Evolutionary conservation across 1,140 invertebrate genomes (phyloP), one percentile per base, ranked within the genome.

Genomic region (Neelides sp.): DNA sequence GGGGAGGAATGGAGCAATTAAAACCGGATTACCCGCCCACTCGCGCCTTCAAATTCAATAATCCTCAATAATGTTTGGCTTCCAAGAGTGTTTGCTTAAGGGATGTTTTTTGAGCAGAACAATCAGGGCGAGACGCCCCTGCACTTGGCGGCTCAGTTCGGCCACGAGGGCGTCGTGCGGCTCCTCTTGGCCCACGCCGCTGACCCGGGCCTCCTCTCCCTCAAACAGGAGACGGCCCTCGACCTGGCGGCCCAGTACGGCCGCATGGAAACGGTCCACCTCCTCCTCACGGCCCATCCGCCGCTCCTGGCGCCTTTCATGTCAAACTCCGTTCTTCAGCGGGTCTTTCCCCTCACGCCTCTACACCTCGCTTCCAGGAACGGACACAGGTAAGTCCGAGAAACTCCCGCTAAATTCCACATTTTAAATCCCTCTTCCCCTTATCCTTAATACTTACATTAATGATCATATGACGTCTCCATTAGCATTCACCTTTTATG

Each of bases 161-260:
- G 92, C 7, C 88, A 94, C 66, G 83, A 82, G 42, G 78, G 79
- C 50, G 88, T 92, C n/a, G 83, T 96, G 40, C 76, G 77, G 27
- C 77, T 90, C 62, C 75, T 98, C 54, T 70, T 97, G 47, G 76
- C 89, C 57, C 77, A 84, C 59, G 79, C 83, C 55, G 90, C 88
- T 57, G 88, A 97, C 75, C 86, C 91, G 22, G 80, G 79, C 55
- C 80, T 96, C 60, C 76, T 83, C 35, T 98, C 95, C 70, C 78
- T 77, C 48, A 78, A 82, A 39, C 84, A 86, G 28, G 91, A 96
- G 70, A 93, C 86, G 10, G 83, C 92, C 0, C 72, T 98, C 57
- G 93, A 98, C 67, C 74, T 97, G 27, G 92, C 93, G 1, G 86
- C 90, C 15, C 88, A 93, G 70, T 89, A 87, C 69, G 85, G 83